Base-by-base conservation (phyloP, 92 coral and sea anemone species). In the Galaxea fascicularis region DNA sequence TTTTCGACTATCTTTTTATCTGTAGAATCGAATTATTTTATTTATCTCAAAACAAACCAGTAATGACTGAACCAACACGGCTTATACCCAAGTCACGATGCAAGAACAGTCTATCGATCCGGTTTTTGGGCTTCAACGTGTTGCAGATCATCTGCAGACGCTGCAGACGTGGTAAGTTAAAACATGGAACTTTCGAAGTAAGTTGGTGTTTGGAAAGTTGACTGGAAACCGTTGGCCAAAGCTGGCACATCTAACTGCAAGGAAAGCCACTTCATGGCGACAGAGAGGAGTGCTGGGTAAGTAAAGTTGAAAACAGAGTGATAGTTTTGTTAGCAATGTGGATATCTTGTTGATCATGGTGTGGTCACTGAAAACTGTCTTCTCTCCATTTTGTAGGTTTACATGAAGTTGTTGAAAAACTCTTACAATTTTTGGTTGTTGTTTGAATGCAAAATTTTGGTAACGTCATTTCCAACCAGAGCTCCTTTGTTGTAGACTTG, bases 121-220 rank as follows among this genome's bases (percentile, higher is more conserved):
- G 14, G 14, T 58, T n/a, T n/a, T n/a, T n/a, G n/a, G n/a, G n/a
- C n/a, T n/a, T n/a, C n/a, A n/a, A n/a, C n/a, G n/a, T n/a, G n/a
- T n/a, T n/a, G n/a, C n/a, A n/a, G n/a, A n/a, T n/a, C n/a, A n/a
- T n/a, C n/a, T n/a, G n/a, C n/a, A n/a, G n/a, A n/a, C n/a, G n/a
- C n/a, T n/a, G n/a, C n/a, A n/a, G n/a, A n/a, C n/a, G 27, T 84
- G 82, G 74, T 30, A 76, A 10, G 88, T 84, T 45, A 84, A 24
- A 45, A 84, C 82, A 84, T 84, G 88, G 22, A 84, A 84, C 46
- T 84, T 84, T 57, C 88, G 69, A 28, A 60, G 80, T 31, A 86
- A 45, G 53, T 72, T 86, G 45, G 31, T 39, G 58, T 71, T 12
- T 5, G 90, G 85, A 57, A 70, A 86, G 28, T 35, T 86, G 12